Evolutionary conservation across 1,140 invertebrate genomes (phyloP).

Genomic region (Papilio machaon): DNA sequence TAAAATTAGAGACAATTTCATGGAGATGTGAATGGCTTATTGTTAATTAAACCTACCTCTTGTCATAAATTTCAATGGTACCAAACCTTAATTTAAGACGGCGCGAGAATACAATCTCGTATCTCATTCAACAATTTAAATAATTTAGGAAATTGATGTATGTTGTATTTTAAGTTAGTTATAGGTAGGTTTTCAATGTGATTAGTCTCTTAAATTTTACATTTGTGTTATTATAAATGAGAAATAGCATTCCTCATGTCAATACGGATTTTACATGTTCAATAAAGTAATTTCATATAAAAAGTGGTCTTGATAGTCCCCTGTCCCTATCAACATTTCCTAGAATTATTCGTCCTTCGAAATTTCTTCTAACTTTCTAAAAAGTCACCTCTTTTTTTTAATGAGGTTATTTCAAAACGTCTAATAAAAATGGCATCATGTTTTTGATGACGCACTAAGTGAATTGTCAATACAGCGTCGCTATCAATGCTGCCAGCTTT

Average conservation of each 20-base stretch:
- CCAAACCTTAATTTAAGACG: constrained; percentile 79
- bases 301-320: constrained; percentile 60
- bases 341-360: constrained; percentile 47
- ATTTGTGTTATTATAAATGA: constrained; percentile 83
- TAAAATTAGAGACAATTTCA: constrained; percentile 79
- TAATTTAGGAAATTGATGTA: constrained; percentile 82
- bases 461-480: constrained; percentile 28
- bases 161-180: constrained; percentile 83
- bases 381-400: background rate
- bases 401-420: constrained; percentile 26
- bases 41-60: constrained; percentile 81
- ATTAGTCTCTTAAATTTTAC: constrained; percentile 82
- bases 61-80: constrained; percentile 82
- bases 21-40: constrained; percentile 62
- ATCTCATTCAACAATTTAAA: constrained; percentile 65
- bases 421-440: constrained; percentile 21
- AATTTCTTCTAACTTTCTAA: constrained; percentile 19
- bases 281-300: constrained; percentile 83
- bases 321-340: background rate
- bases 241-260: constrained; percentile 83
- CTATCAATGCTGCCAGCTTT: constrained; percentile 22
- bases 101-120: constrained; percentile 53
- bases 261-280: constrained; percentile 83
- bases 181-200: constrained; percentile 82
- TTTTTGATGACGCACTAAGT: constrained; percentile 25